These are phyloP conservation scores for Watsonalla binaria DNA, from an alignment of 2,888 invertebrate genomes.

Conservation along the genomic window DNA sequence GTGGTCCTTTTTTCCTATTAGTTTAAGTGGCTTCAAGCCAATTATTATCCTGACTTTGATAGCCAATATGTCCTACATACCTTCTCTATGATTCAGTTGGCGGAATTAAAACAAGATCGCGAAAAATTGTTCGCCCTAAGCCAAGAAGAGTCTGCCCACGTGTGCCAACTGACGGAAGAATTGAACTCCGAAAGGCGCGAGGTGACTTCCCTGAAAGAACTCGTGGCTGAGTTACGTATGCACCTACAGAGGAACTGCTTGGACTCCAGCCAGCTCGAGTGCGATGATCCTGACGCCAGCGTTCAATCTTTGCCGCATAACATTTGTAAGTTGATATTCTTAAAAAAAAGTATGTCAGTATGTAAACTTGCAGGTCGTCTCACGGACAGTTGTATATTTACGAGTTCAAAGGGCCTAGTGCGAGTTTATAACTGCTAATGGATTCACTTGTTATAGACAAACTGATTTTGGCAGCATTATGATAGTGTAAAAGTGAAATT, in stretches of 20 bases:
- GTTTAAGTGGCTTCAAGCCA: too few species aligned
- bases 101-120: conserved; percentile 61
- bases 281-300: conserved; percentile 62
- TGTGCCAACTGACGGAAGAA: conserved; percentile 43
- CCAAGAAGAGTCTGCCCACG: conserved; percentile 45
- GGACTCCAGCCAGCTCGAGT: conserved; percentile 58
- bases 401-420: too few species aligned
- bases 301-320: conserved; percentile 49
- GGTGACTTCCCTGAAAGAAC: conserved; percentile 42
- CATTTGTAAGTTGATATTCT: conserved; percentile 42
- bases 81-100: conserved; percentile 46
- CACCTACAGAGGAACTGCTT: conserved; percentile 52
- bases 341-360: not conserved
- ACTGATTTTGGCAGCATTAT: conserved; percentile 2
- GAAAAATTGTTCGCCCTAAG: conserved; percentile 52
- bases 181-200: conserved; percentile 47
- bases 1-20: too few species aligned
- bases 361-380: too few species aligned
- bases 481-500: conserved; percentile 4
- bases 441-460: too few species aligned
- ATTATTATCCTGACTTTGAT: too few species aligned
- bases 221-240: conserved; percentile 52
- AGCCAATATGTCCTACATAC: not conserved
- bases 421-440: too few species aligned
- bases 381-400: too few species aligned